phyloP scores from a whole-genome alignment of 2,797 vertebrate species.

The Tiaroga cobitis region DNA sequence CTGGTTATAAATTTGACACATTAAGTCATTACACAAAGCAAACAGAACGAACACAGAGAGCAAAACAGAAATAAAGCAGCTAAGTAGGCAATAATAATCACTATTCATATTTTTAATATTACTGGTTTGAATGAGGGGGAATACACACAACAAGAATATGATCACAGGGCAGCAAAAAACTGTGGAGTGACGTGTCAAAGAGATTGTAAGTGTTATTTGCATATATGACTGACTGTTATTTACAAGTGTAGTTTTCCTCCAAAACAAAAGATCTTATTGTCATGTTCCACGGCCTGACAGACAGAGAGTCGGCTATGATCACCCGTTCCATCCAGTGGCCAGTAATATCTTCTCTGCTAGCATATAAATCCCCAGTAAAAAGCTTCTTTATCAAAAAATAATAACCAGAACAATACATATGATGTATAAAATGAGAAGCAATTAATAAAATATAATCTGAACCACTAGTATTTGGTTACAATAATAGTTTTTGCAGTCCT shows the following conservation, averaged over 20 bases:
- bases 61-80: conserved; percentile 22
- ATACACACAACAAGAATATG: conserved; percentile 63
- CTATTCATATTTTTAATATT: conserved; percentile 66
- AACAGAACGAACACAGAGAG: conserved; percentile 19
- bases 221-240: conserved; percentile 57
- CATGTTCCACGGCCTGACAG: conserved; percentile 38
- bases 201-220: conserved; percentile 49
- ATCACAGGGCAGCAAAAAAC: conserved; percentile 56
- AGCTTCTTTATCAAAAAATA: conserved; percentile 72
- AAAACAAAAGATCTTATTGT: conserved; percentile 65
- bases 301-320: conserved; percentile 14
- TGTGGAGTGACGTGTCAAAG: conserved; percentile 53
- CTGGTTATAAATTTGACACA: neutral
- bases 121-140: conserved; percentile 62
- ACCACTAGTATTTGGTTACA: conserved; percentile 62
- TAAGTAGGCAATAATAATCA: conserved; percentile 50
- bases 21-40: conserved; percentile 3
- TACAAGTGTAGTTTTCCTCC: conserved; percentile 62
- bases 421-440: conserved; percentile 74
- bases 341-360: conserved; percentile 54
- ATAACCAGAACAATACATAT: conserved; percentile 81
- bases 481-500: conserved; percentile 74
- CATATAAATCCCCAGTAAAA: conserved; percentile 63
- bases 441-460: conserved; percentile 83
- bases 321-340: conserved; percentile 52